phyloP scores from a whole-genome alignment of 2,888 invertebrate genomes.

The Nemotelus nigrinus region DNA sequence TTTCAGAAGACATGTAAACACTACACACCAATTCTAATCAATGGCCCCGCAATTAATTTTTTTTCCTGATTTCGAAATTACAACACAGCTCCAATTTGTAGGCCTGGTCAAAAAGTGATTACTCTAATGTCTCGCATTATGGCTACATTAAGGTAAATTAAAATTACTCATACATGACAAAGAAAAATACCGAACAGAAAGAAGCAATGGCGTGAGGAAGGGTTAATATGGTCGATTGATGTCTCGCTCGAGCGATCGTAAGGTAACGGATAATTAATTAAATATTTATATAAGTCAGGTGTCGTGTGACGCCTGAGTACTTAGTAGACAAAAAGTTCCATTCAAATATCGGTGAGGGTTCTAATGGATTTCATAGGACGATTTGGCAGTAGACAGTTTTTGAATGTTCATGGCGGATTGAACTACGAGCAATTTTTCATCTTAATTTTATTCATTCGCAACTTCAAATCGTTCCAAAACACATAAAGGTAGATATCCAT shows the following conservation, averaged over 20 bases:
- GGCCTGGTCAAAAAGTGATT: slow-evolving; percentile 58
- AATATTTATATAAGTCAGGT: background rate
- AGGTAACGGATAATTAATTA: background rate
- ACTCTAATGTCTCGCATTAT: slow-evolving; percentile 64
- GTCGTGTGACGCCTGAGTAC: background rate
- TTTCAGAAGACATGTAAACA: slow-evolving; percentile 27
- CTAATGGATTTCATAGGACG: no score
- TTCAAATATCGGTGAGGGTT: no score
- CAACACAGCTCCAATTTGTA: slow-evolving; percentile 10
- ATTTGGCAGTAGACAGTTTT: no score
- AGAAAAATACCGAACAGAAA: background rate
- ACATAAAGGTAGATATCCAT: no score
- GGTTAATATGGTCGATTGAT: slow-evolving; percentile 13
- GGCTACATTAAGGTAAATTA: slow-evolving; percentile 65
- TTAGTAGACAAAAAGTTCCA: no score
- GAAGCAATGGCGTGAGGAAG: background rate
- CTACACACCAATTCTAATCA: slow-evolving; percentile 35
- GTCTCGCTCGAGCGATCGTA: background rate
- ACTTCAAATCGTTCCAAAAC: no score
- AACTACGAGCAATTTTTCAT: no score
- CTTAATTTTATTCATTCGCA: no score
- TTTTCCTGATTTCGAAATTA: slow-evolving; percentile 20
- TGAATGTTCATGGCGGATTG: no score
- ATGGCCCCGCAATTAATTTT: slow-evolving; percentile 12
- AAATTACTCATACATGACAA: slow-evolving; percentile 55